Conservation (phyloP, 2,797 vertebrate species). For the Cephalopachus bancanus region DNA sequence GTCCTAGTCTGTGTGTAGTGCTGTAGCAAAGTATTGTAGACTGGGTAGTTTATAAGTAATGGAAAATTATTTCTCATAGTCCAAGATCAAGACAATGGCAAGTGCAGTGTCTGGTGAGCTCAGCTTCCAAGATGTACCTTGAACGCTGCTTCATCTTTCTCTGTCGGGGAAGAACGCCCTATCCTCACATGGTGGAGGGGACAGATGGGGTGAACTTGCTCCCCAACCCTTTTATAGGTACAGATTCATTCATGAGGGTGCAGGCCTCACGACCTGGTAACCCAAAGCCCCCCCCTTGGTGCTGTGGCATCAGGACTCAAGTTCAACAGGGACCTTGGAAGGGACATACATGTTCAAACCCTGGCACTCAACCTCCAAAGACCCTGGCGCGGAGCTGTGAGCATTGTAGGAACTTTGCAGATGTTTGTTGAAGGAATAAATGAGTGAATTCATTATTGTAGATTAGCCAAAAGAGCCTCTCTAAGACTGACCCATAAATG, state of each 20-base stretch:
- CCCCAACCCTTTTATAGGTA: not conserved
- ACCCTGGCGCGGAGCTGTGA: not conserved
- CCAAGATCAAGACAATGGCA: not conserved
- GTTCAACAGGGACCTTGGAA: not conserved
- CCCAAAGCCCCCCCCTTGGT: not conserved
- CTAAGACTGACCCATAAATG: not conserved
- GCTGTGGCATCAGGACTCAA: not conserved
- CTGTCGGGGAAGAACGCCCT: accelerated
- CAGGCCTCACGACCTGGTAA: too few relatives aligned
- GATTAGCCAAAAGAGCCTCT: not conserved
- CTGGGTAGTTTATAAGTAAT: not conserved
- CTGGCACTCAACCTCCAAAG: not conserved
- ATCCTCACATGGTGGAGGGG: not conserved
- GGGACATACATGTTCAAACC: not conserved
- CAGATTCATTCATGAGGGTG: not conserved
- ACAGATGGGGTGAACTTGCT: not conserved
- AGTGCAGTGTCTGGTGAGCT: not conserved
- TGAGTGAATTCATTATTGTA: not conserved
- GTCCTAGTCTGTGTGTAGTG: too few relatives aligned
- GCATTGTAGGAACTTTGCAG: not conserved
- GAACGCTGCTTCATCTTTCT: not conserved
- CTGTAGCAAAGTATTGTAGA: not conserved
- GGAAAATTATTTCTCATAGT: not conserved
- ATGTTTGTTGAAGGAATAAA: not conserved
- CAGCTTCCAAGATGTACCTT: not conserved